phyloP scores from a whole-genome alignment of 2,113 vertebrate genomes.

The Strix uralensis region DNA sequence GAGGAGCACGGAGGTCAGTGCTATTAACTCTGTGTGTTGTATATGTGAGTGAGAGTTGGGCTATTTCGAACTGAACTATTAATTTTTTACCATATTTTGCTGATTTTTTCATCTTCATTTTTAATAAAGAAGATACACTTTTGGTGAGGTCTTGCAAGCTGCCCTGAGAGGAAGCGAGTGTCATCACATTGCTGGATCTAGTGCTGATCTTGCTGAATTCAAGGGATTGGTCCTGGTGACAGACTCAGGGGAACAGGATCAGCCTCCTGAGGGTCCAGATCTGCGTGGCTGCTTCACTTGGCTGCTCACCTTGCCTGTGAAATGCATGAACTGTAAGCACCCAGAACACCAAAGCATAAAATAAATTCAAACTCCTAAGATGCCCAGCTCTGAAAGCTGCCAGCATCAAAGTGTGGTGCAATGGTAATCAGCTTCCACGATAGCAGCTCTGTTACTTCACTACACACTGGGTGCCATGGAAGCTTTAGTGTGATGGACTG shows the following conservation, averaged over 20 bases:
- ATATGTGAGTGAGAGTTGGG: not conserved
- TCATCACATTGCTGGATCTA: not conserved
- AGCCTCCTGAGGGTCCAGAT: not conserved
- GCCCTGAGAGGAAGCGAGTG: not conserved
- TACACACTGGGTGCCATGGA: rapidly evolving
- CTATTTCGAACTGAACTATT: not conserved
- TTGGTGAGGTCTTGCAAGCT: not conserved
- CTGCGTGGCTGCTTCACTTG: not conserved
- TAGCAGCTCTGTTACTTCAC: not conserved
- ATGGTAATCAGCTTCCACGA: not conserved
- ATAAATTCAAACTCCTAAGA: not conserved
- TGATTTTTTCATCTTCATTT: not conserved
- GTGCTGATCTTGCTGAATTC: not conserved
- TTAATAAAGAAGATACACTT: not conserved
- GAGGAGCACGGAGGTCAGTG: slow-evolving; percentile 34
- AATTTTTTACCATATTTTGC: slow-evolving; percentile 1
- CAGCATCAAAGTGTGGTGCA: not conserved
- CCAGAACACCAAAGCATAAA: not conserved
- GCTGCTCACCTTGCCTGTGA: not conserved
- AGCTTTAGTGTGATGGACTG: not conserved
- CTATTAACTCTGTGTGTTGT: slow-evolving; percentile 1
- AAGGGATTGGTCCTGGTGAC: not conserved
- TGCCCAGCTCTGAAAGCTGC: not conserved
- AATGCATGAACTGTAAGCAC: not conserved
- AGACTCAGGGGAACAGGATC: not conserved